Percentiles rank a stretch among this genome's conserved stretches.
These are phyloP conservation scores for Collichthys lucidus DNA, from an alignment of 2,113 vertebrate genomes.

Conservation along the genomic window DNA sequence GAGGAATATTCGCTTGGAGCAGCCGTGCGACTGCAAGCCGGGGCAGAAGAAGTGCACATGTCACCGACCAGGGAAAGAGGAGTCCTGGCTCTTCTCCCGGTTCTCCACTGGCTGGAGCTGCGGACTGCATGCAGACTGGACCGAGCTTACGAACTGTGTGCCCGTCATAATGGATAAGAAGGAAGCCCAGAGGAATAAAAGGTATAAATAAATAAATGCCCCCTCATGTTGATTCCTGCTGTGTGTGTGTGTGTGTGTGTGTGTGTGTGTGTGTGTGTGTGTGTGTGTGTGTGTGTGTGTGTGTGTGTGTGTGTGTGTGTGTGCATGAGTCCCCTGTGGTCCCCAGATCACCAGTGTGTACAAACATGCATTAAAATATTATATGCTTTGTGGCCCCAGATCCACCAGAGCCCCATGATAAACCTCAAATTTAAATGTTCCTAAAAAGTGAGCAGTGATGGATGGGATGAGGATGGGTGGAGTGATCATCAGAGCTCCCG, in stretches of 20 bases:
- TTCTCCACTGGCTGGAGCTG: slow-evolving; percentile 97
- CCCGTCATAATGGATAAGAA: slow-evolving; percentile 95
- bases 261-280: slow-evolving; percentile 1
- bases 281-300: background rate
- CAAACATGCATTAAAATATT: background rate
- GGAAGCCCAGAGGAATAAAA: slow-evolving; percentile 86
- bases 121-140: slow-evolving; percentile 95
- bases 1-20: slow-evolving; percentile 96
- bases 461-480: background rate
- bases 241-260: too few species aligned
- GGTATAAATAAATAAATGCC: slow-evolving; percentile 64
- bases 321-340: background rate
- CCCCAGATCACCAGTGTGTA: slow-evolving; percentile 9
- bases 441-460: slow-evolving; percentile 1
- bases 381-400: background rate
- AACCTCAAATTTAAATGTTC: slow-evolving; percentile 6
- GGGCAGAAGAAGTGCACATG: slow-evolving; percentile 98
- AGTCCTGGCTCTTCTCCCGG: slow-evolving; percentile 95
- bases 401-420: background rate
- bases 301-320: background rate
- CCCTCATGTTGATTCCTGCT: background rate
- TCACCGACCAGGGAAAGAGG: slow-evolving; percentile 93
- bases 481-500: background rate
- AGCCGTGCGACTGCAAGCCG: slow-evolving; percentile 93
- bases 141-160: slow-evolving; percentile 94